Evolutionary conservation across 2,113 vertebrate species (phyloP), one percentile per base, ranked within the genome.

Genomic region (Cranoglanis bouderius): DNA sequence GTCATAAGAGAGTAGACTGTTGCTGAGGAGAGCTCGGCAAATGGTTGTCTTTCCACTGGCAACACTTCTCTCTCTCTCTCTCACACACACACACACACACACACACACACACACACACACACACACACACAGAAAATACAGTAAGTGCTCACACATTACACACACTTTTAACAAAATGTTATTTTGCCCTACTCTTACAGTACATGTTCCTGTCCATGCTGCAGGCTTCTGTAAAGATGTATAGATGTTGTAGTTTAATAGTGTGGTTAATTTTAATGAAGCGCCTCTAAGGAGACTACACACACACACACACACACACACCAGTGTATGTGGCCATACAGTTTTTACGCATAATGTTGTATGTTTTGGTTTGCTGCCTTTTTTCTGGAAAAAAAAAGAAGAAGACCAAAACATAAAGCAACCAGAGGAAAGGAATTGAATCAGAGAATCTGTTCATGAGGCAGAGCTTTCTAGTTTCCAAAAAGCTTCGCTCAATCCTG

Each of bases 31-130:
- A 70, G 75, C 63, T 49, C 82, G 80, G 61, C 72, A 80, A 86
- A 35, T 51, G 81, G 55, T 78, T n/a, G 61, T 6, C 40, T 88
- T 86, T 89, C 75, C 84, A 84, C 86, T 85, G 88, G 82, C 89
- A 88, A 85, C 88, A 89, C 78, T 88, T 88, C 75, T 29, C 67
- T 32, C 24, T 4, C 87, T 18, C 57, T 43, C 74, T 53, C 83
- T 43, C 43, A 43, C 35, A 55, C 74, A 67, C 83, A 59, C 75
- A 84, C 86, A 24, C 72, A 21, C 72, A 75, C 72, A 38, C 67
- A 43, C 24, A 26, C 87, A 26, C 57, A 67, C 74, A 67, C 83
- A 70, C 43, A 57, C 38, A 57, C 59, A 80, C 84, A 59, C 77
- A 84, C 86, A 24, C 72, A 21, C 72, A 75, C 74, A 80, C 78